Evolutionary conservation across 2,888 invertebrate species (phyloP).

Genomic region (Sthenelais limicola): DNA sequence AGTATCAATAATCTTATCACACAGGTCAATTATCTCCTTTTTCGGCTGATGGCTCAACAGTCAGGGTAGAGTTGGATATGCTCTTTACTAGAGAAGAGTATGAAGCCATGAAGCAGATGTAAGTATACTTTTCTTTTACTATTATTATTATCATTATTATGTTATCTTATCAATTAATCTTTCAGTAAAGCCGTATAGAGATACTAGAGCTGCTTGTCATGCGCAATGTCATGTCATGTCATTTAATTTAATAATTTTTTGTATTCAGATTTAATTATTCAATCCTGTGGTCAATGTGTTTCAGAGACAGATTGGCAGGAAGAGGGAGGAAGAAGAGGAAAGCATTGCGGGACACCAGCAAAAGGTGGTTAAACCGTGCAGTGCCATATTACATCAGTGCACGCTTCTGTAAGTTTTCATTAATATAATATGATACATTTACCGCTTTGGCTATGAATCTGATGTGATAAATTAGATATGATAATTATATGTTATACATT

Average conservation of each 20-base stretch:
- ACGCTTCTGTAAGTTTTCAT: constrained; percentile 9
- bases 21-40: background rate
- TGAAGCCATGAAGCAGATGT: background rate
- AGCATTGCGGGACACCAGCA: constrained; percentile 43
- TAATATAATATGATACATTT: too few relatives aligned
- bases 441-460: too few relatives aligned
- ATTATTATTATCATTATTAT: background rate
- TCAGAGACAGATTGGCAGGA: too few relatives aligned
- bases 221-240: too few relatives aligned
- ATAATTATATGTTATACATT: too few relatives aligned
- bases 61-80: constrained; percentile 18
- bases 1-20: background rate
- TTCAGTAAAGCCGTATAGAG: too few relatives aligned
- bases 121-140: background rate
- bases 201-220: too few relatives aligned
- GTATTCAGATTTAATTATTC: too few relatives aligned
- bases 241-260: too few relatives aligned
- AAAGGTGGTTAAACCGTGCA: constrained; percentile 53
- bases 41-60: background rate
- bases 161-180: too few relatives aligned
- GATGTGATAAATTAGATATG: too few relatives aligned
- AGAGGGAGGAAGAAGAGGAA: constrained; percentile 50
- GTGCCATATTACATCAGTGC: constrained; percentile 50
- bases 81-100: constrained; percentile 1
- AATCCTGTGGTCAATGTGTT: too few relatives aligned